Percentiles rank a stretch among this genome's conserved stretches.
Conservation (phyloP, 1,140 invertebrate genomes). For the Drosophila teissieri region DNA sequence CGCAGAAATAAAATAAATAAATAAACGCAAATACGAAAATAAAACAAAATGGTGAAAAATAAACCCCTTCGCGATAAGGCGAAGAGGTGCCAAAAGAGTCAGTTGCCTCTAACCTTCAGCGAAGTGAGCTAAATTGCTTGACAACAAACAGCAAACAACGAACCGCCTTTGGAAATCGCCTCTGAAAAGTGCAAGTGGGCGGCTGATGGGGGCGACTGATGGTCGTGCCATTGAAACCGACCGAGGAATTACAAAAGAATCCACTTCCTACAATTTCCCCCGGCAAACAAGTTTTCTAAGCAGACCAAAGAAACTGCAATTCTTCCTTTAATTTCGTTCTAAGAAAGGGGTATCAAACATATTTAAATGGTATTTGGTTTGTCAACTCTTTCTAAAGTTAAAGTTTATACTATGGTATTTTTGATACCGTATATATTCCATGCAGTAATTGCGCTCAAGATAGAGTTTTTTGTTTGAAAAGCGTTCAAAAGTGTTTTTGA, state of each 20-base stretch:
- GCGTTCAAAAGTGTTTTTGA: too few relatives aligned
- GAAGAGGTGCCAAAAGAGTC: constrained; percentile 28
- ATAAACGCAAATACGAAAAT: not conserved
- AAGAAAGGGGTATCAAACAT: too few relatives aligned
- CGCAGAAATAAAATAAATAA: constrained; percentile 17
- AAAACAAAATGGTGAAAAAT: not conserved
- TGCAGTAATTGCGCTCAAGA: too few relatives aligned
- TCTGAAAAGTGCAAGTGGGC: constrained; percentile 23
- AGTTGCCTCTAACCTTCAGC: constrained; percentile 33
- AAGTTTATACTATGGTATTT: too few relatives aligned
- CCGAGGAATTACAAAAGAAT: constrained; percentile 4
- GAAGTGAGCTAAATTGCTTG: constrained; percentile 31
- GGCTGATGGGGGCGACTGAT: not conserved
- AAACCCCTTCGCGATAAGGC: constrained; percentile 16
- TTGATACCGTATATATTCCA: too few relatives aligned
- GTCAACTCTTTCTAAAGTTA: too few relatives aligned
- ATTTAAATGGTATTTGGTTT: too few relatives aligned
- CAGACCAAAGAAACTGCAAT: not conserved
- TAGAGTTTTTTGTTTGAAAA: too few relatives aligned
- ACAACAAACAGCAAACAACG: not conserved
- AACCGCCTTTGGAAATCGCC: not conserved
- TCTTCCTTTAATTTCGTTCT: not conserved
- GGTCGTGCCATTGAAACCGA: constrained; percentile 6
- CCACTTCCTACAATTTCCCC: constrained; percentile 6
- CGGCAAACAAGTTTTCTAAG: constrained; percentile 2